These are phyloP conservation scores for Nomada fabriciana DNA, from an alignment of 2,888 invertebrate genomes.

Conservation along the genomic window DNA sequence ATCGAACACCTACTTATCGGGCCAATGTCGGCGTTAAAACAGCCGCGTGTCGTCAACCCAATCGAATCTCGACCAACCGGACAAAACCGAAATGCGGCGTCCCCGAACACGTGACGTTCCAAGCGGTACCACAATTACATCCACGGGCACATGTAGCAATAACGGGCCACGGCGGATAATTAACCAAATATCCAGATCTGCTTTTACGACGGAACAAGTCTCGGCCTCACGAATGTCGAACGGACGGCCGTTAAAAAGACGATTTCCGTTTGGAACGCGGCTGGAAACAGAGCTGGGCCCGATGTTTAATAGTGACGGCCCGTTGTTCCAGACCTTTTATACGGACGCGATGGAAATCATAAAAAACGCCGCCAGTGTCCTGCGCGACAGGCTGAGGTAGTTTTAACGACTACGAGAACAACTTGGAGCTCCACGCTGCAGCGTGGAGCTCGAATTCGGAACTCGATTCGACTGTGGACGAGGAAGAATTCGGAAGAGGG, in stretches of 20 bases:
- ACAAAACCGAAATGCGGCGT: neutral
- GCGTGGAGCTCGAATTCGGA: slow-evolving; percentile 37
- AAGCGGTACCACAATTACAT: neutral
- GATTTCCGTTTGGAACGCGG: slow-evolving; percentile 29
- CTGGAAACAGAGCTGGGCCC: neutral
- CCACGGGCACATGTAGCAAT: neutral
- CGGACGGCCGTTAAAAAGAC: slow-evolving; percentile 25
- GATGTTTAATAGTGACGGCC: slow-evolving; percentile 38
- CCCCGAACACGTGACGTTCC: neutral
- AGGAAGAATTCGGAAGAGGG: neutral
- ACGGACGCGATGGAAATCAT: slow-evolving; percentile 51
- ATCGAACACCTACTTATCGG: slow-evolving; percentile 53
- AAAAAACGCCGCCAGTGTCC: slow-evolving; percentile 56
- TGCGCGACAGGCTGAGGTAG: slow-evolving; percentile 58
- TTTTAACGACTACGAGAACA: slow-evolving; percentile 66
- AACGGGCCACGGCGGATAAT: neutral
- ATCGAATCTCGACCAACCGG: neutral
- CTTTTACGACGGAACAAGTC: slow-evolving; percentile 35
- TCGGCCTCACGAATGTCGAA: neutral
- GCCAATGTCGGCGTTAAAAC: slow-evolving; percentile 33
- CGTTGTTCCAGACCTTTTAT: slow-evolving; percentile 45
- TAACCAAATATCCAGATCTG: slow-evolving; percentile 29
- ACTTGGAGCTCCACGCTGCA: neutral
- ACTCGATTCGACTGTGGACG: slow-evolving; percentile 1
- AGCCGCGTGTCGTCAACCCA: slow-evolving; percentile 15